These are phyloP conservation scores for Lepidurus couesii DNA, from an alignment of 1,140 invertebrate species.

Conservation along the genomic window DNA sequence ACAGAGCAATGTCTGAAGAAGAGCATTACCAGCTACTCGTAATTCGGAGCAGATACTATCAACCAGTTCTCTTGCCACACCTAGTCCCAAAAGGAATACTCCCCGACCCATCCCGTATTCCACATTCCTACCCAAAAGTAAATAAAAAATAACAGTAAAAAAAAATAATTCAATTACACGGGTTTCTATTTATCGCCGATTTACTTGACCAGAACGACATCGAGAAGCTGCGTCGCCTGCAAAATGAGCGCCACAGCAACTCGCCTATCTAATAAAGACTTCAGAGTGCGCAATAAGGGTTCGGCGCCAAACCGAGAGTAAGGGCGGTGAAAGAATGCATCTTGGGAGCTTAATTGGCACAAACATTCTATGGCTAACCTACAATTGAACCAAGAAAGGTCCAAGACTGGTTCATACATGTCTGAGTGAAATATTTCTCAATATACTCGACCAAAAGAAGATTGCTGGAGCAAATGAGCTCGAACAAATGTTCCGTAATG, in stretches of 20 bases:
- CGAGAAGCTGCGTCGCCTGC: conserved; percentile 23
- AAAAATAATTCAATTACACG: not conserved
- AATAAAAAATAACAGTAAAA: not conserved
- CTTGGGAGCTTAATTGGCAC: conserved; percentile 2
- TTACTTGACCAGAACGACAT: conserved; percentile 23
- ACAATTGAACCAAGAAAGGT: too few relatives aligned
- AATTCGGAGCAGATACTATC: not conserved
- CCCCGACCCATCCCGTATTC: not conserved
- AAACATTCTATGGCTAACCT: conserved; percentile 23
- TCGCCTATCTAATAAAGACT: not conserved
- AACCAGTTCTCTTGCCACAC: not conserved
- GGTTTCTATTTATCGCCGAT: not conserved
- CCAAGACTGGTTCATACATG: too few relatives aligned
- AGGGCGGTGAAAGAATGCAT: conserved; percentile 10
- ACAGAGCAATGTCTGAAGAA: not conserved
- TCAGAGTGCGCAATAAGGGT: not conserved
- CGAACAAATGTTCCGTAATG: conserved; percentile 22
- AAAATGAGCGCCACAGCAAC: not conserved
- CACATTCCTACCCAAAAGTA: not conserved
- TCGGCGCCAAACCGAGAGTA: conserved; percentile 18
- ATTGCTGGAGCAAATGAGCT: conserved; percentile 14
- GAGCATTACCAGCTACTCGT: not conserved
- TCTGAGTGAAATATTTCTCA: not conserved
- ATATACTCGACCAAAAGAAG: conserved; percentile 25
- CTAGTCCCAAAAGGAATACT: not conserved